Base-by-base conservation (phyloP, 1,140 invertebrate species). In the Armadillidium nasatum region DNA sequence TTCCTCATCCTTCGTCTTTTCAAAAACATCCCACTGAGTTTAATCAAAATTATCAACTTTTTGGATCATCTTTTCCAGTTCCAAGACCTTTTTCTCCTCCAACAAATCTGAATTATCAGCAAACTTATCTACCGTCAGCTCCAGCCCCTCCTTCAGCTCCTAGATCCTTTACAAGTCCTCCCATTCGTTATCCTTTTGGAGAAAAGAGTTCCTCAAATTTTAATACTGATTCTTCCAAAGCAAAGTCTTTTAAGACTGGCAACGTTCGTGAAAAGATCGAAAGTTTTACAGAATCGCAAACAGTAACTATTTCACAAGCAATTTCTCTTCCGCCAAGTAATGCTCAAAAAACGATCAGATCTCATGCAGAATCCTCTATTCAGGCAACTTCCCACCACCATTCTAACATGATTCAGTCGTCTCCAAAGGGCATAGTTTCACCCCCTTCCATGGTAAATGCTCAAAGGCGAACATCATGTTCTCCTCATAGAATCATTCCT, bases 351-450 rank as follows among this genome's bases (percentile, higher is more conserved):
- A 7, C 50, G 1, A 15, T 60, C 7, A 60, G 19, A 19, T 60
- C 50, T 60, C 50, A 60, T 2, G 19, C 50, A 60, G 15, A 10
- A 10, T 50, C 46, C 15, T 50, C 46, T 50, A 50, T 50, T 50
- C 46, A 50, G 46, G 9, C 9, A 50, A 50, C 46, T 60, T 60
- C 50, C 7, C 50, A 7, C 19, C 11, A 60, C 7, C 7, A 60
- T 60, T 54, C 54, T 67, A 67, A 33, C 15, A 66, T 10, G n/a
- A 15, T 75, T 15, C 50, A 75, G 43, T 75, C 73, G 4, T 54
- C 73, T 3, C 23, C 19, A 13, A 11, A 71, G 13, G 22, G 69
- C 10, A 71, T 71, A 71, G 22, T 23, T 11, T 71, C 69, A 15
- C 69, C 69, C 43, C 69, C 13, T 13, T 15, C 22, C 22, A 15